Conservation (phyloP, 2,888 invertebrate species). For the Dysmachus trigonus region DNA sequence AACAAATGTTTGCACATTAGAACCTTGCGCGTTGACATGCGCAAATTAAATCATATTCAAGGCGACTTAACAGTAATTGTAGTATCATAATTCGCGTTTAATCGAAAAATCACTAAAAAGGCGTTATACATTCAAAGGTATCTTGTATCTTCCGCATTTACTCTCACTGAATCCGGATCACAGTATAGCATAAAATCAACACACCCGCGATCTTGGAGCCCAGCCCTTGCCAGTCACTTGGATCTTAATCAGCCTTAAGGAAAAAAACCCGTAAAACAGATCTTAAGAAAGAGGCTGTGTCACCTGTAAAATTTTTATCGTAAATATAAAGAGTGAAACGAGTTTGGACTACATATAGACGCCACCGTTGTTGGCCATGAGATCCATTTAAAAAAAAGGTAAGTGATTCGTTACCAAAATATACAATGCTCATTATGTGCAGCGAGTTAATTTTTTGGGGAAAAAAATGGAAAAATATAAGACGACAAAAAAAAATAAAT, state of each 20-base stretch:
- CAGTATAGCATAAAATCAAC: not conserved
- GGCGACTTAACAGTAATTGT: not conserved
- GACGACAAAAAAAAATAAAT: not conserved
- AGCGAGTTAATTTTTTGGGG: not conserved
- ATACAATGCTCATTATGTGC: conserved; percentile 7
- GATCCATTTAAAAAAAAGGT: not conserved
- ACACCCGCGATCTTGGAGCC: not conserved
- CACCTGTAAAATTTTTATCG: not conserved
- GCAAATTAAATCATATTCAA: not conserved
- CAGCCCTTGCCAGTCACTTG: not conserved
- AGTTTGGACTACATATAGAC: conserved; percentile 19
- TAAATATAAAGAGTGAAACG: conserved; percentile 8
- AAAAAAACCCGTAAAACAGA: not conserved
- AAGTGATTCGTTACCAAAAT: not conserved
- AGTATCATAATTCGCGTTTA: not conserved
- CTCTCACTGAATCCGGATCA: not conserved
- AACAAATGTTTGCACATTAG: not conserved
- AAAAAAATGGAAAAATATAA: not conserved
- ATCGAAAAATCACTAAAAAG: not conserved
- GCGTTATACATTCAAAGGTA: not conserved
- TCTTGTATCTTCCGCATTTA: not conserved
- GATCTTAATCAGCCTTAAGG: not conserved
- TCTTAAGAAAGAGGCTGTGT: not conserved
- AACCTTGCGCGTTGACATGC: not conserved
- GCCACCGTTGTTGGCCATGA: not conserved